These are phyloP conservation scores for Drosophila insularis DNA, from an alignment of 1,140 invertebrate genomes.

Conservation along the genomic window DNA sequence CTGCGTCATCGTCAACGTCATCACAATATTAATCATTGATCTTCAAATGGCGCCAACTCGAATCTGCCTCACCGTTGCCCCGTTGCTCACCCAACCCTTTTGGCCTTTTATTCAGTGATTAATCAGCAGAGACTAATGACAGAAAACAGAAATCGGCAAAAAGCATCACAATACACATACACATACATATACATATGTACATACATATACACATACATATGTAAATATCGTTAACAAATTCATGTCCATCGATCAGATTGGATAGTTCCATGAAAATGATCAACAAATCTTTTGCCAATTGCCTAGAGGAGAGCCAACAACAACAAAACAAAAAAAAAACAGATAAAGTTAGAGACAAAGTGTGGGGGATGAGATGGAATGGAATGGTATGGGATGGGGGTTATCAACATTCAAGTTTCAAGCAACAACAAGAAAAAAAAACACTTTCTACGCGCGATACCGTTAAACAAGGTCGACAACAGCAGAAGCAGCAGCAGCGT, in stretches of 20 bases:
- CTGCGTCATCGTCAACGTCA: constrained; percentile 47
- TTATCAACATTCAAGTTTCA: constrained; percentile 51
- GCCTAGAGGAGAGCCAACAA: constrained; percentile 12
- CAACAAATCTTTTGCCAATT: constrained; percentile 19
- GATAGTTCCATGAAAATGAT: constrained; percentile 32
- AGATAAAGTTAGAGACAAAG: not conserved
- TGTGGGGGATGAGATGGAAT: not conserved
- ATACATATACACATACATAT: constrained; percentile 25
- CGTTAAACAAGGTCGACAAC: constrained; percentile 76
- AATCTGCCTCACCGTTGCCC: not conserved
- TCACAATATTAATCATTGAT: constrained; percentile 62
- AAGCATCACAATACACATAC: no score
- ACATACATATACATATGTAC: not conserved
- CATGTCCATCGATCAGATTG: constrained; percentile 35
- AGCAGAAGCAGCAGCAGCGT: constrained; percentile 37
- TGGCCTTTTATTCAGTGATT: constrained; percentile 27
- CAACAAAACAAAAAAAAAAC: not conserved
- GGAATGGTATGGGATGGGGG: not conserved
- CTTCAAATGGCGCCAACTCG: constrained; percentile 37
- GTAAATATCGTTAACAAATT: constrained; percentile 41
- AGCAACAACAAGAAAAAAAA: constrained; percentile 47
- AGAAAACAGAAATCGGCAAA: constrained; percentile 7
- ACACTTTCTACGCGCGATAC: constrained; percentile 79
- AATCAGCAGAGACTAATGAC: not conserved
- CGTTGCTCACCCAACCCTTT: not conserved